phyloP scores from a whole-genome alignment of 2,888 invertebrate species.

The Acleris holmiana region DNA sequence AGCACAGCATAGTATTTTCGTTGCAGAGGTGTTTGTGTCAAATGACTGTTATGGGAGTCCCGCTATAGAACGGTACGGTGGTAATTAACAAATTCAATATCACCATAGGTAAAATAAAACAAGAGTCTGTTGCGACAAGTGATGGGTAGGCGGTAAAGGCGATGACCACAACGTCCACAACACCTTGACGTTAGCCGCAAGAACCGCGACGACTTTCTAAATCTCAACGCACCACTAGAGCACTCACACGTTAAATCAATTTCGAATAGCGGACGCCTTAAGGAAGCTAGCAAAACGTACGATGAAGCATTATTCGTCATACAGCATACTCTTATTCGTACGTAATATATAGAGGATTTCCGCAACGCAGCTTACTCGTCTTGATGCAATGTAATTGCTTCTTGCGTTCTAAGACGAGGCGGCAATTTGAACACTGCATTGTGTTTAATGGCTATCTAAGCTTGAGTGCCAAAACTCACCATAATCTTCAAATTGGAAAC shows the following conservation, averaged over 20 bases:
- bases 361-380: neutral
- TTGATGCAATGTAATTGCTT: neutral
- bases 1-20: constrained; percentile 22
- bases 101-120: constrained; percentile 44
- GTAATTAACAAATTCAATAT: constrained; percentile 31
- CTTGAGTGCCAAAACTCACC: no score
- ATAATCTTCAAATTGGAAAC: no score
- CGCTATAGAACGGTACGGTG: constrained; percentile 26
- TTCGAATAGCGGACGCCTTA: constrained; percentile 9
- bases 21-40: constrained; percentile 20
- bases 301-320: constrained; percentile 16
- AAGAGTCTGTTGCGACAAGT: constrained; percentile 49
- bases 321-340: neutral
- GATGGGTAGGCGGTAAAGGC: constrained; percentile 69
- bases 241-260: constrained; percentile 33
- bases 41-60: constrained; percentile 20
- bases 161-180: constrained; percentile 70
- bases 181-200: constrained; percentile 62
- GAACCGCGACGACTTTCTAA: constrained; percentile 62
- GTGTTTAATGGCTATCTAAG: no score
- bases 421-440: no score
- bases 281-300: constrained; percentile 13
- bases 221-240: constrained; percentile 37
- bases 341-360: neutral
- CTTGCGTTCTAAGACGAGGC: no score